Conservation (phyloP, 2,113 vertebrate genomes). For the Nesogale talazaci region DNA sequence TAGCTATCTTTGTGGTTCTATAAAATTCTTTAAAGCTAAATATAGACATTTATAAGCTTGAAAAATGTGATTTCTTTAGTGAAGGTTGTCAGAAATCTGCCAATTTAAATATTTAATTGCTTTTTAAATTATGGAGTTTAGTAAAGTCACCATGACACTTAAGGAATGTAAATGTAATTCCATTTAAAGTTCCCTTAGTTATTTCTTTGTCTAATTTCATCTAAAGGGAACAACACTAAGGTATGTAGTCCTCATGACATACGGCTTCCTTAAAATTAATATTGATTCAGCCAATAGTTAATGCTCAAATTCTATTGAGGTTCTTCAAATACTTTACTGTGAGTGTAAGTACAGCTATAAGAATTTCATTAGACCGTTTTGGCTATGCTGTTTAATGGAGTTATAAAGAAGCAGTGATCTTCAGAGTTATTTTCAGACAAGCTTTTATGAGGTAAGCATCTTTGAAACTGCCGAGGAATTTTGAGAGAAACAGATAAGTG, state of each 20-base stretch:
- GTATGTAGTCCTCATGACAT: background rate
- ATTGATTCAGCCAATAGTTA: background rate
- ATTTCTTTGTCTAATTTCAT: background rate
- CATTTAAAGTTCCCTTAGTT: background rate
- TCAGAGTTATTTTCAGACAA: conserved; percentile 14
- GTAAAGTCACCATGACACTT: background rate
- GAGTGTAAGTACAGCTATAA: background rate
- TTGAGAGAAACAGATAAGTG: background rate
- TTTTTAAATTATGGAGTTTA: conserved; percentile 51
- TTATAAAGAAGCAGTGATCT: conserved; percentile 26
- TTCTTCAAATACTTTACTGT: conserved; percentile 4
- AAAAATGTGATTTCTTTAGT: background rate
- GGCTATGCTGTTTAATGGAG: background rate
- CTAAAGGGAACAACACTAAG: background rate
- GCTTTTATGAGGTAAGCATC: conserved; percentile 6
- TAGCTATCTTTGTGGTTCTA: background rate
- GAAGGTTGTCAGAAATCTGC: background rate
- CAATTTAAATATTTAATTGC: background rate
- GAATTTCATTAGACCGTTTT: background rate
- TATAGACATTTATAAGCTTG: background rate
- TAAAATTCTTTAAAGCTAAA: conserved; percentile 44
- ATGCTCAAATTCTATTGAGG: background rate
- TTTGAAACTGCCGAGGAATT: conserved; percentile 56
- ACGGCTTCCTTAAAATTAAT: conserved; percentile 9
- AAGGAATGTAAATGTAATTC: background rate